Evolutionary conservation across 2,113 vertebrate species (phyloP).

Genomic region (Cryptomyrus ogoouensis): DNA sequence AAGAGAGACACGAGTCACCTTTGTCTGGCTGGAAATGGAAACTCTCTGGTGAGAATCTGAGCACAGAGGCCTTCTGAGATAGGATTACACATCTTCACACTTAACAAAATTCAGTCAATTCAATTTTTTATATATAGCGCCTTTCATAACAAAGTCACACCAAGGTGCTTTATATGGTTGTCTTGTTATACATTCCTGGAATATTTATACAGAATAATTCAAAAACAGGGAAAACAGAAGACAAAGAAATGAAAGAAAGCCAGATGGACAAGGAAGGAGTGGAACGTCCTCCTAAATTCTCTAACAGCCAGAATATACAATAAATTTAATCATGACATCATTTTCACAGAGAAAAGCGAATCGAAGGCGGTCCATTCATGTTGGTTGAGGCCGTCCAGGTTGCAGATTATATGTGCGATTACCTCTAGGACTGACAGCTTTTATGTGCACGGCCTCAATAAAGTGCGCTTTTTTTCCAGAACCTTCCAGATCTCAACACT

Average conservation of each 20-base stretch:
- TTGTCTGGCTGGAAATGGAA: not conserved
- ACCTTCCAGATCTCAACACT: not conserved
- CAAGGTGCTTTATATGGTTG: not conserved
- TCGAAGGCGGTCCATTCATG: not conserved
- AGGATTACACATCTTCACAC: not conserved
- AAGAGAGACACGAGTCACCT: not conserved
- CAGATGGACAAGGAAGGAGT: not conserved
- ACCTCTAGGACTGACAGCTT: not conserved
- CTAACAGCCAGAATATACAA: not conserved
- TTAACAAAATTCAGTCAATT: not conserved
- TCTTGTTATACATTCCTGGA: not conserved
- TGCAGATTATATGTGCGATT: not conserved
- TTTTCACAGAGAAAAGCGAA: not conserved
- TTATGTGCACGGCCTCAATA: not conserved
- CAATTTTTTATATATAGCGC: not conserved
- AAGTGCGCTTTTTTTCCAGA: not conserved
- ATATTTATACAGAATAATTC: not conserved
- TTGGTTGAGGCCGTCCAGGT: not conserved
- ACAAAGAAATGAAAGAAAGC: not conserved
- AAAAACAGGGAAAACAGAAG: not conserved
- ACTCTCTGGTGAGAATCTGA: not conserved
- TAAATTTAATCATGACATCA: not conserved
- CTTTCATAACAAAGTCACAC: not conserved
- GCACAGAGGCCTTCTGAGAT: not conserved
- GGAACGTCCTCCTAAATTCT: not conserved